phyloP scores from a whole-genome alignment of 2,113 vertebrate genomes.

The Cranoglanis bouderius region DNA sequence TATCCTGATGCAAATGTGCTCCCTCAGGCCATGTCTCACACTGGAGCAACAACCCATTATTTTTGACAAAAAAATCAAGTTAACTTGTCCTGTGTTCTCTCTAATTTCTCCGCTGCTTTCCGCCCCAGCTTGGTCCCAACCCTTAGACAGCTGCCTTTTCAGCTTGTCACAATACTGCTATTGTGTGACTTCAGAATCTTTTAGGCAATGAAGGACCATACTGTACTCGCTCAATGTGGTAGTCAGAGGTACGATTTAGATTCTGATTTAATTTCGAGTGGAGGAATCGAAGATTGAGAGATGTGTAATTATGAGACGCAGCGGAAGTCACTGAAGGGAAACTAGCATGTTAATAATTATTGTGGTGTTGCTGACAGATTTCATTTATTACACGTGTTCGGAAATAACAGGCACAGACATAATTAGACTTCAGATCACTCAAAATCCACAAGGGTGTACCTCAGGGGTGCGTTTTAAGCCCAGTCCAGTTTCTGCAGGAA shows the following conservation, averaged over 20 bases:
- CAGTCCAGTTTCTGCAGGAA: neutral
- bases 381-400: constrained; percentile 31
- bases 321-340: constrained; percentile 38
- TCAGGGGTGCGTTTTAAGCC: constrained; percentile 21
- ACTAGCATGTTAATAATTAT: constrained; percentile 30
- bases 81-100: constrained; percentile 47
- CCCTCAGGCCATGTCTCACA: constrained; percentile 46
- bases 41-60: constrained; percentile 42
- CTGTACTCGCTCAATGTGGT: constrained; percentile 10
- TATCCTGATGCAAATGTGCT: constrained; percentile 49
- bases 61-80: constrained; percentile 50
- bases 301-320: constrained; percentile 32
- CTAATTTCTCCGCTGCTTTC: constrained; percentile 50
- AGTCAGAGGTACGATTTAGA: constrained; percentile 15
- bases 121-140: constrained; percentile 37
- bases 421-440: constrained; percentile 24
- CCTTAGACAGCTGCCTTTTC: constrained; percentile 53
- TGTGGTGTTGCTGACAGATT: constrained; percentile 34
- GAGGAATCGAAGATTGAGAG: constrained; percentile 37
- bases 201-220: constrained; percentile 3
- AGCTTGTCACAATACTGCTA: constrained; percentile 48
- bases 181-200: constrained; percentile 45
- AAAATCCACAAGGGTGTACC: constrained; percentile 16
- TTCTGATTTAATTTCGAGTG: constrained; percentile 27
- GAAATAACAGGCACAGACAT: constrained; percentile 22